phyloP scores from a whole-genome alignment of 2,797 vertebrate genomes.

The Echiichthys vipera region DNA sequence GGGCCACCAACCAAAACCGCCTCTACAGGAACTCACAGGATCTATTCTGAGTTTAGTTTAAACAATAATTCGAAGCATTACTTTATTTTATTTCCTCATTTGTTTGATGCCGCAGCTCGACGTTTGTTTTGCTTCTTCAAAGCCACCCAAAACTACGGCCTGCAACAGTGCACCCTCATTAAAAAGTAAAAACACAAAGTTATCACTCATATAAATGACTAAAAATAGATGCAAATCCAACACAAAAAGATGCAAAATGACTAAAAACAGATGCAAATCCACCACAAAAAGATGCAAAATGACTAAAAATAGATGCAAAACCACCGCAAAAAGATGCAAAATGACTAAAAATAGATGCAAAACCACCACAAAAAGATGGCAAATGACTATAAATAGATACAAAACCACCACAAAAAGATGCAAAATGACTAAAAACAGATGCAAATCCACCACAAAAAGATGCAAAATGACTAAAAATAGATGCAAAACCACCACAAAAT shows the following conservation, averaged over 20 bases:
- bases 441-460: too few relatives aligned
- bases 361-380: too few relatives aligned
- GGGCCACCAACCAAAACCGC: slow-evolving; percentile 19
- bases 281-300: too few relatives aligned
- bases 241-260: too few relatives aligned
- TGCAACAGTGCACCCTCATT: background rate
- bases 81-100: background rate
- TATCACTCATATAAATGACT: background rate
- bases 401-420: too few relatives aligned
- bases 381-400: background rate
- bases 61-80: too few relatives aligned
- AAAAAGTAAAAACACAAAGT: background rate
- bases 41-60: background rate
- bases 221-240: background rate
- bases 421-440: background rate
- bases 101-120: background rate
- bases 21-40: background rate
- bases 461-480: background rate
- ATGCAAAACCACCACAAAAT: too few relatives aligned
- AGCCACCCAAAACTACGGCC: too few relatives aligned
- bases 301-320: background rate
- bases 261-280: background rate
- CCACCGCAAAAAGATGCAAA: too few relatives aligned
- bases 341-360: background rate
- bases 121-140: background rate